A percentile compares a stretch with the other conserved stretches of the same genome.
phyloP scores from a whole-genome alignment of 1,140 invertebrate genomes.

The Probaryconus sp. region DNA sequence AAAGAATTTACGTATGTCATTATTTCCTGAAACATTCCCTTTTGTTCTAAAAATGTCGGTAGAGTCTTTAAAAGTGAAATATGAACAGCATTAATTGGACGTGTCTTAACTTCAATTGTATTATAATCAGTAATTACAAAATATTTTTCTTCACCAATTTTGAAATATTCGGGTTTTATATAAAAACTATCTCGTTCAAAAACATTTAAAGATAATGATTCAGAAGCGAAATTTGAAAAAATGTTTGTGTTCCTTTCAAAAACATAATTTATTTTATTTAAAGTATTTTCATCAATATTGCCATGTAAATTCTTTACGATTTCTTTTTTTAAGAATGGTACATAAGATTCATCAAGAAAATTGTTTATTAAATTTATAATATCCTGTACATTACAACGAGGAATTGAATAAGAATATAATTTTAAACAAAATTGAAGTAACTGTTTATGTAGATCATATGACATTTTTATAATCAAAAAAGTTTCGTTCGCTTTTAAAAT shows the following conservation, averaged over 20 bases:
- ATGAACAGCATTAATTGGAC: conserved; percentile 22
- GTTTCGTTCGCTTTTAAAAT: too few relatives aligned
- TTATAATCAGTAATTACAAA: background rate
- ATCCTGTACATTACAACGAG: conserved; percentile 17
- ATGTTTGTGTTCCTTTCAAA: conserved; percentile 12
- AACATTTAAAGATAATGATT: conserved; percentile 18
- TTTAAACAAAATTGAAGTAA: conserved; percentile 20
- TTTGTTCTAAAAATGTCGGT: conserved; percentile 32
- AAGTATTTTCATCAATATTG: background rate
- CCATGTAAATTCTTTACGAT: conserved; percentile 2
- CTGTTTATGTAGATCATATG: conserved; percentile 6
- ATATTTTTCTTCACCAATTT: background rate
- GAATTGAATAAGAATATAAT: conserved; percentile 26
- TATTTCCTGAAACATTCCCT: conserved; percentile 28
- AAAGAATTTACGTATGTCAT: conserved; percentile 8
- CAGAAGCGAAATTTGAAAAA: conserved; percentile 19
- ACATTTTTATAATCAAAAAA: conserved; percentile 6
- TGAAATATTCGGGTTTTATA: conserved; percentile 17
- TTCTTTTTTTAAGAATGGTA: conserved; percentile 3
- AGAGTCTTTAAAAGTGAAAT: conserved; percentile 16
- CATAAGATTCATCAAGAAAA: conserved; percentile 15
- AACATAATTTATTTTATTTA: conserved; percentile 17
- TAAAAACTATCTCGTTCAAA: conserved; percentile 26
- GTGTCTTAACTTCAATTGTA: background rate
- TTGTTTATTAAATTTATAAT: conserved; percentile 3